Conservation (phyloP, 2,888 invertebrate genomes). For the Apeira syringaria region DNA sequence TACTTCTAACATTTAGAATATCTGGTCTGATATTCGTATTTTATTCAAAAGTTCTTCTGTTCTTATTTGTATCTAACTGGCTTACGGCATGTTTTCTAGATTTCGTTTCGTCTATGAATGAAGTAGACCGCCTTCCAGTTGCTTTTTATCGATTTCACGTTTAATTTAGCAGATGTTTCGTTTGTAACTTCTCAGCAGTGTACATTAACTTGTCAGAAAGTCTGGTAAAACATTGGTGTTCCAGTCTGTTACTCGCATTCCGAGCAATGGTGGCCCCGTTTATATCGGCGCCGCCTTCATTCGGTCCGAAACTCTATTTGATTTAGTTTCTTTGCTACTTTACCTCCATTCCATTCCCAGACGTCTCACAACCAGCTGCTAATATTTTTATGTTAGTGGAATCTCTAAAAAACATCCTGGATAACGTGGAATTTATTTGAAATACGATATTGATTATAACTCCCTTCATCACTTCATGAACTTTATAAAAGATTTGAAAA, state of each 20-base stretch:
- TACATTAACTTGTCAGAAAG: constrained; percentile 38
- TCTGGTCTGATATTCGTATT: no score
- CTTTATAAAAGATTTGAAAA: constrained; percentile 1
- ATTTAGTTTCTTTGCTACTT: constrained; percentile 43
- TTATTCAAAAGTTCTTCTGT: neutral
- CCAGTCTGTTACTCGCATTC: constrained; percentile 70
- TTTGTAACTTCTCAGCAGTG: constrained; percentile 26
- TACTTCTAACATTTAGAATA: no score
- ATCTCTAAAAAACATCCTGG: constrained; percentile 3
- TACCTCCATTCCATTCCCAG: neutral
- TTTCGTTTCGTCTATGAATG: neutral
- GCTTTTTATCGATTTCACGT: constrained; percentile 24
- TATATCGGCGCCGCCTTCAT: constrained; percentile 31
- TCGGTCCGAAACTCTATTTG: constrained; percentile 37
- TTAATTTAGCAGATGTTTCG: constrained; percentile 26
- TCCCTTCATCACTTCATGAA: neutral
- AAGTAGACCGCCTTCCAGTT: neutral
- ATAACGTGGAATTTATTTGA: constrained; percentile 3
- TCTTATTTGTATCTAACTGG: neutral
- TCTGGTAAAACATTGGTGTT: constrained; percentile 59
- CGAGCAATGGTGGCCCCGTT: constrained; percentile 53
- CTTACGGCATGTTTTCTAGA: neutral
- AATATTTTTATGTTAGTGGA: constrained; percentile 5
- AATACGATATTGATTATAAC: constrained; percentile 5
- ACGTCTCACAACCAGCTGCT: constrained; percentile 27